phyloP scores from a whole-genome alignment of 2,113 vertebrate genomes.

The Phyllopteryx taeniolatus region DNA sequence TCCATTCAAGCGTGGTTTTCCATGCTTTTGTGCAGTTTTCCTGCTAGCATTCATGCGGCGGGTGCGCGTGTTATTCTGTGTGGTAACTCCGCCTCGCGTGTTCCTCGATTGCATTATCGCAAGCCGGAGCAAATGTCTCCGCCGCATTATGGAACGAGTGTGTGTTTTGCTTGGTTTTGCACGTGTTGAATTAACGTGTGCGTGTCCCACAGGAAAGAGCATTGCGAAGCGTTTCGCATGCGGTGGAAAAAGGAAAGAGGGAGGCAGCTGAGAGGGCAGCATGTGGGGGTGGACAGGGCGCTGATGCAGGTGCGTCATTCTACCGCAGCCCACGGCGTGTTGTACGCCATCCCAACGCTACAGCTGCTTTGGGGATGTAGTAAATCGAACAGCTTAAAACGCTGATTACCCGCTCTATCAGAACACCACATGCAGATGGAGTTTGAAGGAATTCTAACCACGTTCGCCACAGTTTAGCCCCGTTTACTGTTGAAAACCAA shows the following conservation, averaged over 20 bases:
- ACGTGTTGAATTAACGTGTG: constrained; percentile 27
- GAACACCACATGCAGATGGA: constrained; percentile 29
- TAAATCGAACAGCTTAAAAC: constrained; percentile 29
- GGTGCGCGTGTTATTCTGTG: constrained; percentile 21
- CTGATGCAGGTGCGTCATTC: constrained; percentile 65
- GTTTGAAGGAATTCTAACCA: background rate
- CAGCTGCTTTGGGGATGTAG: constrained; percentile 19
- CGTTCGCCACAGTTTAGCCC: background rate
- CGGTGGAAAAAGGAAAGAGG: constrained; percentile 41
- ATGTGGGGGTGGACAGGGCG: constrained; percentile 49
- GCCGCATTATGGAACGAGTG: constrained; percentile 30
- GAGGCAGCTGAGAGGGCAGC: constrained; percentile 64
- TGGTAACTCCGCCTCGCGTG: constrained; percentile 23
- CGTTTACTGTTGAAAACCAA: background rate
- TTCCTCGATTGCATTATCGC: constrained; percentile 57
- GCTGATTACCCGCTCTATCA: constrained; percentile 33
- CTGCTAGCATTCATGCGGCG: constrained; percentile 11
- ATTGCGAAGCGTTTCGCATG: constrained; percentile 54
- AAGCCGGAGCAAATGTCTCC: constrained; percentile 49
- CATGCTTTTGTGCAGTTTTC: constrained; percentile 43
- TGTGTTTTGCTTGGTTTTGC: constrained; percentile 27
- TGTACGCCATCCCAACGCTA: constrained; percentile 37
- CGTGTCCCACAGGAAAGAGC: constrained; percentile 42
- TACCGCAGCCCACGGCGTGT: constrained; percentile 48
- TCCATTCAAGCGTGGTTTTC: constrained; percentile 20